Evolutionary conservation across 2,113 vertebrate genomes (phyloP).

Genomic region (Oncorhynchus kisutch): DNA sequence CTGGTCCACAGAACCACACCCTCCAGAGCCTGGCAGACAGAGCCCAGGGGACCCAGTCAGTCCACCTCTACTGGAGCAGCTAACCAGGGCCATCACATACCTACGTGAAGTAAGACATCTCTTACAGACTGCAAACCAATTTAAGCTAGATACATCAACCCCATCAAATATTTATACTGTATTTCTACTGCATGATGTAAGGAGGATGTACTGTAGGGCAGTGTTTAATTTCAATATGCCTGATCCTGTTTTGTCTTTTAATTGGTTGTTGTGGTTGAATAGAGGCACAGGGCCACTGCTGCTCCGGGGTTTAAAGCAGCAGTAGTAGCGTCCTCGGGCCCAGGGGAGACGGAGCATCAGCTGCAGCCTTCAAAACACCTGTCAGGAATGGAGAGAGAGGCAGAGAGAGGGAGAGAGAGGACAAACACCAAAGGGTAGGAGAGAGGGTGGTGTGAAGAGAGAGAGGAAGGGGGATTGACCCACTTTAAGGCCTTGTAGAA

Average conservation of each 20-base stretch:
- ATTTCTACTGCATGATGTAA: not conserved
- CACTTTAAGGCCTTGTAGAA: conserved; percentile 96
- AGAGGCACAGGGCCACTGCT: not conserved
- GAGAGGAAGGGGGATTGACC: conserved; percentile 56
- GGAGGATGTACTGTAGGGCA: not conserved
- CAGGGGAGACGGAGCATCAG: not conserved
- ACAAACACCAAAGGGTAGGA: not conserved
- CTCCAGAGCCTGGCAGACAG: conserved; percentile 2
- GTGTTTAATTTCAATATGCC: not conserved
- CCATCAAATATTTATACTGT: not conserved
- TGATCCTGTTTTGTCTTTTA: not conserved
- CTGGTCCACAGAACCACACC: conserved; percentile 37
- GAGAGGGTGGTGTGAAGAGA: not conserved
- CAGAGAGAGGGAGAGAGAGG: not conserved
- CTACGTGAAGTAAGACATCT: no score
- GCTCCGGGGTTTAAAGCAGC: not conserved
- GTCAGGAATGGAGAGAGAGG: not conserved
- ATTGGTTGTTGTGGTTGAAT: not conserved
- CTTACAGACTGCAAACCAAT: not conserved
- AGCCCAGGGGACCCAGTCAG: not conserved
- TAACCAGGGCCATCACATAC: not conserved
- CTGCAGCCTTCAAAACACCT: conserved; percentile 9
- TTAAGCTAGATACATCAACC: not conserved
- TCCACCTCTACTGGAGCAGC: not conserved
- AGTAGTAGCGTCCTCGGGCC: not conserved